Evolutionary conservation across 1,140 invertebrate genomes (phyloP).

Genomic region (silkworm (Bombyx mori)): ASM3026992v2 NC_085110.1:5122001-5122500

Average conservation of each 20-base stretch:
- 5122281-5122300: constrained; percentile 38
- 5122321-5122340: constrained; percentile 38
- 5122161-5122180: no score
- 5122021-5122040: constrained; percentile 63
- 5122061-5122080: constrained; percentile 12
- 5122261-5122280: constrained; percentile 10
- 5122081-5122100: no score
- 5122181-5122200: no score
- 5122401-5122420: constrained; percentile 31
- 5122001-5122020: constrained; percentile 69
- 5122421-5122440: constrained; percentile 28
- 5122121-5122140: no score
- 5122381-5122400: constrained; percentile 58
- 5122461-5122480: constrained; percentile 72
- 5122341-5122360: constrained; percentile 39
- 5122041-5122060: constrained; percentile 64
- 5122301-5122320: constrained; percentile 33
- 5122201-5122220: no score
- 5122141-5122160: no score
- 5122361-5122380: constrained; percentile 45
- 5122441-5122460: constrained; percentile 70
- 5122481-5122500: constrained; percentile 69
- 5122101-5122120: no score
- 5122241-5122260: background rate
- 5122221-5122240: no score